Evolutionary conservation across 2,888 invertebrate genomes (phyloP).

Genomic region (Idaea biselata): DNA sequence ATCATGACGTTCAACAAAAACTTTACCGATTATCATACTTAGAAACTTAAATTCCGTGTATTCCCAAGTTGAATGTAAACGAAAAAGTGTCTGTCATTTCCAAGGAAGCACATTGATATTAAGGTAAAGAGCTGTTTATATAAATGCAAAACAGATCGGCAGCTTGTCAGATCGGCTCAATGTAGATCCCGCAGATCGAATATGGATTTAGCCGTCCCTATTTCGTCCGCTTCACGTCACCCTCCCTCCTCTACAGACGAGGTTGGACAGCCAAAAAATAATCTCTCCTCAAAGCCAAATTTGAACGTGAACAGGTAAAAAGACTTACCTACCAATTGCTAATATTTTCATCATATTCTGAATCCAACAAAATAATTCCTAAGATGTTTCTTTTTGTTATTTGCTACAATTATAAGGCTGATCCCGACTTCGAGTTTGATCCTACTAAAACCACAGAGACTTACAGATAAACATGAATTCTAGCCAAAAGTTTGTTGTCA

Average conservation of each 20-base stretch:
- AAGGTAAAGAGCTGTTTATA: constrained; percentile 77
- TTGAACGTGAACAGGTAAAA: constrained; percentile 1
- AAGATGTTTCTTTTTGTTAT: not conserved
- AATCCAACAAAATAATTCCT: not conserved
- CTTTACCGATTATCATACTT: not conserved
- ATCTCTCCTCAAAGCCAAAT: constrained; percentile 38
- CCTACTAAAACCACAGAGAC: constrained; percentile 43
- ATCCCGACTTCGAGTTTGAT: constrained; percentile 3
- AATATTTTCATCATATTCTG: constrained; percentile 1
- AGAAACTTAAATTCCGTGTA: not conserved
- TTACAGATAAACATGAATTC: not conserved
- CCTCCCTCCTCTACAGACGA: constrained; percentile 59
- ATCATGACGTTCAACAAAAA: not conserved
- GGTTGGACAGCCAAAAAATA: constrained; percentile 76
- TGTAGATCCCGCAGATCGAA: constrained; percentile 75
- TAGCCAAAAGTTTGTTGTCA: too few relatives aligned
- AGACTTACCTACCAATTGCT: not conserved
- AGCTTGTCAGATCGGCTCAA: constrained; percentile 79
- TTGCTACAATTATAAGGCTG: not conserved
- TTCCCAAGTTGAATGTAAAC: not conserved
- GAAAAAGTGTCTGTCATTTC: constrained; percentile 39
- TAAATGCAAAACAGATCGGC: constrained; percentile 80
- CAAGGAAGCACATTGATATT: constrained; percentile 53
- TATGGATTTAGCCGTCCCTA: constrained; percentile 76
- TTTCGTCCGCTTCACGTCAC: constrained; percentile 58